Conservation (phyloP, 2,113 vertebrate species). For the Anoplopoma fimbria region DNA sequence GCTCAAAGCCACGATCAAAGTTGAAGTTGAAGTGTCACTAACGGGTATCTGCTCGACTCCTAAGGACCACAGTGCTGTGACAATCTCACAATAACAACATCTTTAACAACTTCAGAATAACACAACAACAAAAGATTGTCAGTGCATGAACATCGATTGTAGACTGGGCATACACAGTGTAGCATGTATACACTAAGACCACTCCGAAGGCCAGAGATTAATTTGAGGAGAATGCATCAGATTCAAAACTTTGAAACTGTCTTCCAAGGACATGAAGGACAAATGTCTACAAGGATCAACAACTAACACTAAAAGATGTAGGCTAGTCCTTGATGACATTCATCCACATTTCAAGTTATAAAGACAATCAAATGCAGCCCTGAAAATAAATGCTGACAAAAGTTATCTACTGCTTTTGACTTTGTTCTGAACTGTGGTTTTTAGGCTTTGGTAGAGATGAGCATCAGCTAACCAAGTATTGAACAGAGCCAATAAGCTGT, state of each 20-base stretch:
- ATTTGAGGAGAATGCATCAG: not conserved
- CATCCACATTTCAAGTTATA: constrained; percentile 1
- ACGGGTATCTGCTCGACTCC: not conserved
- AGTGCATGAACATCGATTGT: not conserved
- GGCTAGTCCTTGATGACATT: not conserved
- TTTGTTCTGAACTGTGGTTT: not conserved
- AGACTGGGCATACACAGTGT: not conserved
- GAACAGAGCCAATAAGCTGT: not conserved
- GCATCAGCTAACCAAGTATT: not conserved
- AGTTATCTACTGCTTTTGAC: not conserved
- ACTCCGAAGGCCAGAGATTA: constrained; percentile 20
- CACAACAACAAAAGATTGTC: not conserved
- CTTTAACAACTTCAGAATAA: not conserved
- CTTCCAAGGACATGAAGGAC: constrained; percentile 15
- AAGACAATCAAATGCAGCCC: constrained; percentile 1
- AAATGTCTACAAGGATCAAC: not conserved
- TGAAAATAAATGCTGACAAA: not conserved
- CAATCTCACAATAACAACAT: not conserved
- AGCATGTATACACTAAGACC: constrained; percentile 16
- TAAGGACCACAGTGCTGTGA: not conserved
- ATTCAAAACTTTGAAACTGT: not conserved
- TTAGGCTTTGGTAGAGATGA: not conserved
- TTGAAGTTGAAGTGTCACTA: constrained; percentile 8
- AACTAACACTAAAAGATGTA: not conserved
- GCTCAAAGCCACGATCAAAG: not conserved